Conservation (phyloP, 2,888 invertebrate species). For the Andrena chrysosceles region DNA sequence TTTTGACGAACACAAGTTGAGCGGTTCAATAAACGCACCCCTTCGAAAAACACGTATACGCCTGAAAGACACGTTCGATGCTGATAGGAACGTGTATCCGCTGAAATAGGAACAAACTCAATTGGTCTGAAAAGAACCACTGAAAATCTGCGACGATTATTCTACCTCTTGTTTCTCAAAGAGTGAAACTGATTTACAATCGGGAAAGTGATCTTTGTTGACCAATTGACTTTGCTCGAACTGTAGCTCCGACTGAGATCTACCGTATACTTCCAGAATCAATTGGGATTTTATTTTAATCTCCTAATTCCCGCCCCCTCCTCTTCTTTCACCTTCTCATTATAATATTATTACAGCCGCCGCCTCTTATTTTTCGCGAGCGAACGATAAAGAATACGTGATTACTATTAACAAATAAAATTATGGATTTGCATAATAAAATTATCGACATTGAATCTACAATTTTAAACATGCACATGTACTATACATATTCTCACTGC, state of each 20-base stretch:
- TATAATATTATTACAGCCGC: slow-evolving; percentile 36
- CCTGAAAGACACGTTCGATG: slow-evolving; percentile 21
- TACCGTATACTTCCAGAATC: slow-evolving; percentile 59
- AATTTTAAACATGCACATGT: slow-evolving; percentile 23
- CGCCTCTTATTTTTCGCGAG: slow-evolving; percentile 43
- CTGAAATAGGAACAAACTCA: slow-evolving; percentile 1
- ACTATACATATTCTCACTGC: slow-evolving; percentile 15
- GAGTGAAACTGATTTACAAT: not conserved
- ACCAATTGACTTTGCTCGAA: not conserved
- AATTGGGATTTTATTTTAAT: slow-evolving; percentile 45
- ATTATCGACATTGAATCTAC: slow-evolving; percentile 59
- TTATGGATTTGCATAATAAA: slow-evolving; percentile 76
- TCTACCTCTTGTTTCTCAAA: not conserved
- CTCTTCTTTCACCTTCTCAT: slow-evolving; percentile 36
- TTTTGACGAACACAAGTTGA: too few relatives aligned
- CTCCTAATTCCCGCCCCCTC: slow-evolving; percentile 27
- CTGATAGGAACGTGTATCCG: slow-evolving; percentile 28
- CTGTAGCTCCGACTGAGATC: slow-evolving; percentile 22
- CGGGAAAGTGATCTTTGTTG: not conserved
- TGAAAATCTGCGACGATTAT: not conserved
- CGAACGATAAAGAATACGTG: slow-evolving; percentile 58
- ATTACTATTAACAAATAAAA: slow-evolving; percentile 66
- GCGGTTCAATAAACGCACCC: too few relatives aligned
- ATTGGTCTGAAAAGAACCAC: not conserved
- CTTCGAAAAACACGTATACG: not conserved